Evolutionary conservation across 2,113 vertebrate genomes (phyloP).

Genomic region (Coptodon bakossiorum): DNA sequence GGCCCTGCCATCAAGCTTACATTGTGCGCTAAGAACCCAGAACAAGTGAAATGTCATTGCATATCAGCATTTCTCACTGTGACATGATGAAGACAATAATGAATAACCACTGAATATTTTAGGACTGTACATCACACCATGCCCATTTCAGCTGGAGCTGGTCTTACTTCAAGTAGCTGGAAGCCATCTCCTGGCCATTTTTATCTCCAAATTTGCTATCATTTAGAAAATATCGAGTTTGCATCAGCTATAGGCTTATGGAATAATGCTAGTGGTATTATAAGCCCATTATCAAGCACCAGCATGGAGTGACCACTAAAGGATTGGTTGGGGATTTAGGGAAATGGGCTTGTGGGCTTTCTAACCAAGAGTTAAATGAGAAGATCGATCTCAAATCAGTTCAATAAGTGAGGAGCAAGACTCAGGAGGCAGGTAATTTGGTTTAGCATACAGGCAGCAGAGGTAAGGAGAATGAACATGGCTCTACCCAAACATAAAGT

Average conservation of each 20-base stretch:
- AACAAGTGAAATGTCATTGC: neutral
- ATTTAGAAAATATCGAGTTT: neutral
- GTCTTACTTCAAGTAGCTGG: neutral
- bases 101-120: neutral
- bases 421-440: neutral
- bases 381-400: neutral
- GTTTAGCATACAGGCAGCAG: neutral
- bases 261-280: neutral
- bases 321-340: neutral
- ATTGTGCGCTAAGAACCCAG: neutral
- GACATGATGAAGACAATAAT: neutral
- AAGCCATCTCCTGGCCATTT: neutral
- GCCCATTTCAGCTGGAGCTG: neutral
- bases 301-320: neutral
- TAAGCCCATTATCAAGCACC: neutral
- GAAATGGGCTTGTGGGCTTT: neutral
- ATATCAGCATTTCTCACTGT: neutral
- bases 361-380: neutral
- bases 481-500: neutral
- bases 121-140: neutral
- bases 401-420: neutral
- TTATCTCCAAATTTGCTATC: neutral
- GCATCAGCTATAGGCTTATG: neutral
- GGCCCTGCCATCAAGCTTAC: neutral
- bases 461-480: neutral